Conservation (phyloP, 1,140 invertebrate genomes). For the Tenebrio molitor region DNA sequence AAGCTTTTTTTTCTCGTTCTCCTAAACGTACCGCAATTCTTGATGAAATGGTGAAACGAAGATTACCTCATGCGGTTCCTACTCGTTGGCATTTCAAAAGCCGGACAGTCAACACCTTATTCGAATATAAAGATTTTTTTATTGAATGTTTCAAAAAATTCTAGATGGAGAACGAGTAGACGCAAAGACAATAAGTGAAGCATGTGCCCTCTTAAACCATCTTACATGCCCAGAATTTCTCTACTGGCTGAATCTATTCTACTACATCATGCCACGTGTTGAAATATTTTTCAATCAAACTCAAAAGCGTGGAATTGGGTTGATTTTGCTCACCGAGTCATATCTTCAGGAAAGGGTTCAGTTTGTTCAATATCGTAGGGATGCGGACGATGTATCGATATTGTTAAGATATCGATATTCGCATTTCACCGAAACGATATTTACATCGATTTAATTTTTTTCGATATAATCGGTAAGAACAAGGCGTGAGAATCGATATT, state of each 20-base stretch:
- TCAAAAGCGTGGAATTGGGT: no score
- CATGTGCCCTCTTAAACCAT: slow-evolving; percentile 41
- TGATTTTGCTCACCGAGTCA: no score
- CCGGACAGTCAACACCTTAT: slow-evolving; percentile 41
- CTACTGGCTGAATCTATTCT: slow-evolving; percentile 51
- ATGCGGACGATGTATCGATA: no score
- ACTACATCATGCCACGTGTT: slow-evolving; percentile 50
- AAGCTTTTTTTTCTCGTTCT: slow-evolving; percentile 47
- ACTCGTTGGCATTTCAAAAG: slow-evolving; percentile 15
- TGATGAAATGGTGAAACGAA: slow-evolving; percentile 48
- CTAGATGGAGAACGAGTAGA: slow-evolving; percentile 25
- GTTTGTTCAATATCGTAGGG: no score
- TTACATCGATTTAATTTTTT: no score
- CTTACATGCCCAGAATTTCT: slow-evolving; percentile 48
- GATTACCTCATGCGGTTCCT: slow-evolving; percentile 27
- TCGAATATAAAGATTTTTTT: slow-evolving; percentile 41
- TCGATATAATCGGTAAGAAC: no score
- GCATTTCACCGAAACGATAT: no score
- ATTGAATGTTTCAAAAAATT: slow-evolving; percentile 46
- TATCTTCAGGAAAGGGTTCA: no score
- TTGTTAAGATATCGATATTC: no score
- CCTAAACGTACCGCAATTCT: slow-evolving; percentile 47
- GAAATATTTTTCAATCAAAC: no score
- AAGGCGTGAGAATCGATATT: no score
- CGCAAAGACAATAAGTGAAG: slow-evolving; percentile 31